Evolutionary conservation across 1,140 invertebrate genomes (phyloP).

Genomic region (Fopius arisanus): DNA sequence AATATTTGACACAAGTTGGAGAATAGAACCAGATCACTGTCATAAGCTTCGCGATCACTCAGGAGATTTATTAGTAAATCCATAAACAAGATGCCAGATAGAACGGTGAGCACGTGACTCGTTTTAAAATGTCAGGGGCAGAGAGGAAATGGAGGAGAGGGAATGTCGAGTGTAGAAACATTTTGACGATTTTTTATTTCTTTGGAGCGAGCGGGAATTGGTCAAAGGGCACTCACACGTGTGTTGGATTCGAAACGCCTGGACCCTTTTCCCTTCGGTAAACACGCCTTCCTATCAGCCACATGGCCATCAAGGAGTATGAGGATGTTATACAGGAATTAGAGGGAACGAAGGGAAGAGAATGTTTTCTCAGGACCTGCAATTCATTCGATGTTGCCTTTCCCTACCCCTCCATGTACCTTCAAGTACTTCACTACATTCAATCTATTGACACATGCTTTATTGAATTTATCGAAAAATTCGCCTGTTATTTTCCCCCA

Average conservation of each 20-base stretch:
- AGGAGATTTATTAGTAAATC: slow-evolving; percentile 3
- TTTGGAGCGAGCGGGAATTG: neutral
- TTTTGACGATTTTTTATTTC: neutral
- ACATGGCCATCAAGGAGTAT: neutral
- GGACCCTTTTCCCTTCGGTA: neutral
- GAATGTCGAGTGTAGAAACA: neutral
- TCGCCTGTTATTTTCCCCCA: too few species aligned
- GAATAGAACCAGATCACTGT: neutral
- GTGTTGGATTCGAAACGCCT: slow-evolving; percentile 8
- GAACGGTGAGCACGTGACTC: neutral
- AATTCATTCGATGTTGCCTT: neutral
- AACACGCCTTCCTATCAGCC: slow-evolving; percentile 8
- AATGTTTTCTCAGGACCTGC: neutral
- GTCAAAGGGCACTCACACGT: slow-evolving; percentile 1
- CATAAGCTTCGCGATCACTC: neutral
- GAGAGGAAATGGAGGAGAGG: neutral
- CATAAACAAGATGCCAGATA: slow-evolving; percentile 17
- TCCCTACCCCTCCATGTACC: neutral
- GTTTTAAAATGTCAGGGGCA: neutral
- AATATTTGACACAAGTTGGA: neutral
- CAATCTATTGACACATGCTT: neutral
- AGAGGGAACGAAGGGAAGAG: neutral
- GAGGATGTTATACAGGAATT: neutral
- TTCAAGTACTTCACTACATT: neutral
- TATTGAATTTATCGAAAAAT: too few species aligned